A percentile compares a stretch with the other conserved stretches of the same genome.
Conservation (phyloP, 2,113 vertebrate genomes). For the Thunnus maccoyii region DNA sequence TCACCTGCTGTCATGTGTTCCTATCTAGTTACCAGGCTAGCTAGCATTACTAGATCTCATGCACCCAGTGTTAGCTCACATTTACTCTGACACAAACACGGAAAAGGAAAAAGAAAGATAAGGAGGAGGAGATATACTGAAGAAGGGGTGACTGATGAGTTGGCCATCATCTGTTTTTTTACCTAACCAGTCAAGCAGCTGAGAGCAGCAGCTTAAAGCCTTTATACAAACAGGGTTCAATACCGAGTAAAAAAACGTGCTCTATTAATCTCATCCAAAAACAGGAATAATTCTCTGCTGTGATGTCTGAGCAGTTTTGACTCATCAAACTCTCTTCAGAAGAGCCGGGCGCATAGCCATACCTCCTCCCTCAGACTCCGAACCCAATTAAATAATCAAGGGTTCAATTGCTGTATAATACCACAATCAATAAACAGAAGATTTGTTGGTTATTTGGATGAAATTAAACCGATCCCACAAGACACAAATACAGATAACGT, state of each 20-base stretch:
- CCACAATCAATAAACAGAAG: conserved; percentile 61
- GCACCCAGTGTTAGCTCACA: conserved; percentile 48
- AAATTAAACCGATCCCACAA: conserved; percentile 57
- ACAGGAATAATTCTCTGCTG: conserved; percentile 28
- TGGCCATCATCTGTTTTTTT: conserved; percentile 48
- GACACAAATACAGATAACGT: conserved; percentile 24
- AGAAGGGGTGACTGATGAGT: conserved; percentile 60
- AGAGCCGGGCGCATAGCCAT: conserved; percentile 54
- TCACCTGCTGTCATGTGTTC: conserved; percentile 52
- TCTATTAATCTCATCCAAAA: conserved; percentile 44
- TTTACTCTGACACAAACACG: conserved; percentile 43
- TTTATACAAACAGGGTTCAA: conserved; percentile 40
- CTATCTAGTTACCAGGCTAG: conserved; percentile 77
- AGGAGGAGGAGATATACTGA: conserved; percentile 43
- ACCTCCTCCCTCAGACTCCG: conserved; percentile 40
- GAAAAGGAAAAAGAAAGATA: conserved; percentile 4
- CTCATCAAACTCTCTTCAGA: conserved; percentile 58
- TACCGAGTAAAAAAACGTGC: conserved; percentile 27
- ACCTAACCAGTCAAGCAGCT: conserved; percentile 39
- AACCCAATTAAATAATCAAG: conserved; percentile 72
- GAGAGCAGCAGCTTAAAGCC: conserved; percentile 17
- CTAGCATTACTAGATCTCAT: conserved; percentile 66
- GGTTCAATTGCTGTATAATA: conserved; percentile 58
- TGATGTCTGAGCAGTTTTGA: conserved; percentile 54
- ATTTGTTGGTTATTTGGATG: conserved; percentile 51